phyloP scores from a whole-genome alignment of 2,888 invertebrate species.

The Agonopterix heracliana region DNA sequence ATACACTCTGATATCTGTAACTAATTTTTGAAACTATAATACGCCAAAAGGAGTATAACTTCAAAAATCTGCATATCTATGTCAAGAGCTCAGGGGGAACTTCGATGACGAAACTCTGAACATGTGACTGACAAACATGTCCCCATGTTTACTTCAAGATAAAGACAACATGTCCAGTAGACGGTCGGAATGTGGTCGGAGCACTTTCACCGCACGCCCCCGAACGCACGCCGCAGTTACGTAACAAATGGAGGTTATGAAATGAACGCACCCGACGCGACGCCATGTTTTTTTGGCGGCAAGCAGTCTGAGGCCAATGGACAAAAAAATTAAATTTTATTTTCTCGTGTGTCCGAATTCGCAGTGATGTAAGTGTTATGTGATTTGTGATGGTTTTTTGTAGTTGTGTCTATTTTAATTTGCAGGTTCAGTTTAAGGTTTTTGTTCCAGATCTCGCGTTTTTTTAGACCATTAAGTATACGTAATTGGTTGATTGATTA shows the following conservation, averaged over 20 bases:
- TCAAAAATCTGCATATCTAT: too few species aligned
- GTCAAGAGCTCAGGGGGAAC: too few species aligned
- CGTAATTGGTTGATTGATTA: too few species aligned
- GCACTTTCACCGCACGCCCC: conserved; percentile 44
- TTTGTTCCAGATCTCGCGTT: too few species aligned
- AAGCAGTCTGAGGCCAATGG: conserved; percentile 42
- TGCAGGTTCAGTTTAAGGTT: too few species aligned
- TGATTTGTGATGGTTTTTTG: conserved; percentile 6
- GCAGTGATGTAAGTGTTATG: conserved; percentile 26
- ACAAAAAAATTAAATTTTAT: conserved; percentile 3
- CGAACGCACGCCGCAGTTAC: conserved; percentile 19
- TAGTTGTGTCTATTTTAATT: not conserved
- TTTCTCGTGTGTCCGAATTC: conserved; percentile 1
- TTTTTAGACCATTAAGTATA: too few species aligned
- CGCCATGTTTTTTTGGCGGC: conserved; percentile 42
- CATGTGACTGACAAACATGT: not conserved
- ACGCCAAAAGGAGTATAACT: too few species aligned
- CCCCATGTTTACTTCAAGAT: not conserved
- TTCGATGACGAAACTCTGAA: not conserved
- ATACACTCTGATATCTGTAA: too few species aligned
- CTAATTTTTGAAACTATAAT: too few species aligned
- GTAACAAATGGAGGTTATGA: conserved; percentile 27
- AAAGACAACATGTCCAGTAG: too few species aligned
- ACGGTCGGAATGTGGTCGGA: conserved; percentile 39
- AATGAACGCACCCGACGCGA: conserved; percentile 11